Percentiles rank a stretch among this genome's conserved stretches.
phyloP scores from a whole-genome alignment of 2,797 vertebrate genomes.

The Poecilia picta region DNA sequence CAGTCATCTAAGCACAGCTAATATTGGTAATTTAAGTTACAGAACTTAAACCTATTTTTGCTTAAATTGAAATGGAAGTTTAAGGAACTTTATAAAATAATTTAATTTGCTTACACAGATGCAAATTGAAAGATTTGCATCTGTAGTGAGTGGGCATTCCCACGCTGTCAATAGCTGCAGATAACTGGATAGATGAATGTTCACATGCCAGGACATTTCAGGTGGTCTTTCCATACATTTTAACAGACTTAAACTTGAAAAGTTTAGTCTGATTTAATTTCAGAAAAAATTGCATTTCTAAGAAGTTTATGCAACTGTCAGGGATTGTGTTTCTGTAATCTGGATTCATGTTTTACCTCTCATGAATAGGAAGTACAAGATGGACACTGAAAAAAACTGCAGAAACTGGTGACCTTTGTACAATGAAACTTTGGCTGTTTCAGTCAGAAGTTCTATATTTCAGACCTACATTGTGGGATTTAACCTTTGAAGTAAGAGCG shows the following conservation, averaged over 20 bases:
- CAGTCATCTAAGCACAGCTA: no score
- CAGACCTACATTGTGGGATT: neutral
- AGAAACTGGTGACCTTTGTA: neutral
- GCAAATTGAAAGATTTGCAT: no score
- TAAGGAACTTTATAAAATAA: no score
- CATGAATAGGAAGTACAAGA: neutral
- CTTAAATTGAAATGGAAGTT: no score
- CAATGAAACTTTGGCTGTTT: neutral
- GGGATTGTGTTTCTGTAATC: neutral
- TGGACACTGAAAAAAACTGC: neutral
- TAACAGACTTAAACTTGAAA: neutral
- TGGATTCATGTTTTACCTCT: neutral
- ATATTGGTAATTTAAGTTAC: no score
- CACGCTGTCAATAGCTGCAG: neutral
- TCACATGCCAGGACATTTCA: neutral
- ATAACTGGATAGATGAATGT: neutral
- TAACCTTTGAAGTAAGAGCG: neutral
- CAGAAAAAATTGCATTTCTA: neutral
- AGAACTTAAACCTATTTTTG: no score
- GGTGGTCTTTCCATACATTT: neutral
- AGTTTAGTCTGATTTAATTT: neutral
- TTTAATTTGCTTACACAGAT: no score
- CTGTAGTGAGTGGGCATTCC: neutral
- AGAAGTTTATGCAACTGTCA: neutral
- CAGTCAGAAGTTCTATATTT: neutral